Percentiles rank a stretch among this genome's conserved stretches.
phyloP scores from a whole-genome alignment of 2,888 invertebrate genomes.

The Empis stercorea region DNA sequence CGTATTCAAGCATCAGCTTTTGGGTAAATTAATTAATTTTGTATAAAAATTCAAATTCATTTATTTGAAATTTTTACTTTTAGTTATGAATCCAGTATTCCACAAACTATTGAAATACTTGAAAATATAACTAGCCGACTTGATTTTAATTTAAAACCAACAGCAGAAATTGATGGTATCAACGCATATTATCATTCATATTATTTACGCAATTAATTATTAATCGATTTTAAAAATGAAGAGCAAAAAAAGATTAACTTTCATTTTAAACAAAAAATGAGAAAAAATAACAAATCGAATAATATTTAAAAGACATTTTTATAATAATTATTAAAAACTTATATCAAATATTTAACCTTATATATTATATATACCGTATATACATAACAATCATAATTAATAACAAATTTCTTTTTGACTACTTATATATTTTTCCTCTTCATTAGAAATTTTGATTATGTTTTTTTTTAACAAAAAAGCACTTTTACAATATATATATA shows the following conservation, averaged over 20 bases:
- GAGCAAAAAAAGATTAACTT: not conserved
- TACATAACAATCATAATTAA: too few species aligned
- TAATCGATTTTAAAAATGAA: conserved; percentile 6
- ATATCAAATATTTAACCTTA: too few species aligned
- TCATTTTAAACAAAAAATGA: not conserved
- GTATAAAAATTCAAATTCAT: conserved; percentile 9
- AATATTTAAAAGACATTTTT: not conserved
- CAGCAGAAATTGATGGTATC: conserved; percentile 32
- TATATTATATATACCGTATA: too few species aligned
- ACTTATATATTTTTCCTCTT: too few species aligned
- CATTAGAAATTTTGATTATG: too few species aligned
- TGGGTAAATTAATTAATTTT: conserved; percentile 42
- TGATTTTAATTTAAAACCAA: conserved; percentile 31
- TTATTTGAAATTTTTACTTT: conserved; percentile 10
- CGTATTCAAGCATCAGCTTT: conserved; percentile 55
- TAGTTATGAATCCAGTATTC: conserved; percentile 42
- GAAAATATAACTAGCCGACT: conserved; percentile 28
- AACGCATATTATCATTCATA: conserved; percentile 33
- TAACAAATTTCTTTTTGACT: too few species aligned
- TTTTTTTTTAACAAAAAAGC: too few species aligned
- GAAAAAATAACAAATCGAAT: not conserved
- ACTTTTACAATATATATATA: too few species aligned
- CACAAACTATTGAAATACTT: conserved; percentile 30
- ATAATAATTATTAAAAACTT: not conserved
- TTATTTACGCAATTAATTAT: conserved; percentile 29